Evolutionary conservation across 2,888 invertebrate species (phyloP).

Genomic region (Agrilus cyanescens): DNA sequence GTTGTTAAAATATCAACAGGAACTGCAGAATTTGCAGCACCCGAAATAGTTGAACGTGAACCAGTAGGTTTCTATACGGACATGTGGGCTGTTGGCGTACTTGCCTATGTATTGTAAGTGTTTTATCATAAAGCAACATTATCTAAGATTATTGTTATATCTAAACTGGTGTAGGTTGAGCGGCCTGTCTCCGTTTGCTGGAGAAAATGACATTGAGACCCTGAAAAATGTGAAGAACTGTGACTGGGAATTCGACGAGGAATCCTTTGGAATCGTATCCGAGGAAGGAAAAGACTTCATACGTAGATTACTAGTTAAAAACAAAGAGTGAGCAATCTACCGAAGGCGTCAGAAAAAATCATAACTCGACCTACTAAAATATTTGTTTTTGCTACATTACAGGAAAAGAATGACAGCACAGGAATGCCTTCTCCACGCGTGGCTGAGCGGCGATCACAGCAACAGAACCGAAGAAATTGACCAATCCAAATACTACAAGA

Average conservation of each 20-base stretch:
- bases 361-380: too few relatives aligned
- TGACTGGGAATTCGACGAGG: constrained; percentile 98
- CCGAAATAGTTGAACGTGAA: constrained; percentile 96
- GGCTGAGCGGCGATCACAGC: constrained; percentile 84
- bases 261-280: constrained; percentile 87
- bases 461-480: constrained; percentile 67
- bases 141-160: constrained; percentile 5
- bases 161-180: constrained; percentile 54
- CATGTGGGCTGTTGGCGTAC: constrained; percentile 99
- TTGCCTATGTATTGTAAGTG: constrained; percentile 94
- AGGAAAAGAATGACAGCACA: constrained; percentile 97
- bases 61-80: constrained; percentile 99
- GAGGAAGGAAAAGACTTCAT: constrained; percentile 98
- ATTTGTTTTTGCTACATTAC: constrained; percentile 18
- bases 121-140: constrained; percentile 4
- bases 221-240: constrained; percentile 96
- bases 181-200: constrained; percentile 97
- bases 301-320: constrained; percentile 76
- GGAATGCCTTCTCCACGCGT: constrained; percentile 89
- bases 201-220: constrained; percentile 96
- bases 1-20: constrained; percentile 98
- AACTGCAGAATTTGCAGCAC: constrained; percentile 98
- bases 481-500: constrained; percentile 70
- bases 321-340: constrained; percentile 67
- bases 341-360: too few relatives aligned